Base-by-base conservation (phyloP, 2,797 vertebrate species). In the Thunnus albacares region DNA sequence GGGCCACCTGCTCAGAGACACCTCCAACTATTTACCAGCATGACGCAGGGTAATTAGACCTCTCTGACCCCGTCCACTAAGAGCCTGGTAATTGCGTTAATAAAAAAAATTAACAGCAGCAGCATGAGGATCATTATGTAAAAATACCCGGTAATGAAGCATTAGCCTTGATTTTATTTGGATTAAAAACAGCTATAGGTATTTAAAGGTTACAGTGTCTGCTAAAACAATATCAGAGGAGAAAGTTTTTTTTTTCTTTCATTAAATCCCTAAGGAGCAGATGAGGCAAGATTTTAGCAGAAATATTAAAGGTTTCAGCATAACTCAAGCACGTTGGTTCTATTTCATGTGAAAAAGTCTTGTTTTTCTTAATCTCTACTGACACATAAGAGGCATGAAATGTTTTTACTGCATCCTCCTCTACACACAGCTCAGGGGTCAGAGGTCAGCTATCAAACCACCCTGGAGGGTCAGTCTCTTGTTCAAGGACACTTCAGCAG, bases 1-100 rank as follows among this genome's bases (percentile, higher is more conserved):
- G 95, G 97, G 96, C 95, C 97, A 97, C 97, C 97, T 97, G 96
- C 93, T 94, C 92, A 91, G 94, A 93, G 91, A 93, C 92, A 94
- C 94, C 94, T 94, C 91, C 90, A 86, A 93, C 92, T 93, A 94
- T 95, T 96, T 96, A 94, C 94, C 94, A 89, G 92, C 94, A 92
- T 94, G 94, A 94, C 92, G 92, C 87, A 81, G 92, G 94, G 92
- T 94, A 96, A 96, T 96, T 96, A 96, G 92, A 96, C 95, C 96
- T 89, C 84, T 83, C 76, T 83, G 94, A 95, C 95, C 95, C 92
- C 53, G 84, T 81, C 93, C 86, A 92, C 94, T 93, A 93, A 96
- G 94, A 94, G 95, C 89, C 86, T 41, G 52, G 87, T 96, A 96
- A 96, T 96, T 96, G 95, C 93, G 84, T 92, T 96, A 96, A 96